Evolutionary conservation across 2,113 vertebrate species (phyloP).

Genomic region (Eretmochelys imbricata): DNA sequence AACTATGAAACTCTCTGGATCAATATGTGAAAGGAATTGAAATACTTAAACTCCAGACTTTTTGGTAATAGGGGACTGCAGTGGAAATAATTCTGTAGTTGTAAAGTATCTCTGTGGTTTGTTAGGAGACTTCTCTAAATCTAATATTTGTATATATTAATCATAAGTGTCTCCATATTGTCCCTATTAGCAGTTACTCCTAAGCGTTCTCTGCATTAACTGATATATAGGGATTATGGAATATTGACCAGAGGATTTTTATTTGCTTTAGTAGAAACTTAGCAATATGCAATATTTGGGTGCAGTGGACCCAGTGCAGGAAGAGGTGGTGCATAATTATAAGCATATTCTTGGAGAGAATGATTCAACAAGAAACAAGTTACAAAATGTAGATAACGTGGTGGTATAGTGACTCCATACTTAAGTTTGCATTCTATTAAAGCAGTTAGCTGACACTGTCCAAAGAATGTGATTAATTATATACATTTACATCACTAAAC

Average conservation of each 20-base stretch:
- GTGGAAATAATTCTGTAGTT: background rate
- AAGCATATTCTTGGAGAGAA: background rate
- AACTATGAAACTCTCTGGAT: background rate
- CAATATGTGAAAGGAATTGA: background rate
- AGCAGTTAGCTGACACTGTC: background rate
- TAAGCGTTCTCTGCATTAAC: background rate
- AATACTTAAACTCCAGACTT: background rate
- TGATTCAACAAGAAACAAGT: background rate
- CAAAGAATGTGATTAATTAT: background rate
- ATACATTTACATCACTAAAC: background rate
- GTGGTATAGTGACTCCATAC: background rate
- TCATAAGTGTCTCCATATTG: background rate
- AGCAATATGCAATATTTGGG: background rate
- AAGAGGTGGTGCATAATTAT: background rate
- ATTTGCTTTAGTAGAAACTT: background rate
- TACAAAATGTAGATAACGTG: background rate
- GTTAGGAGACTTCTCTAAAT: background rate
- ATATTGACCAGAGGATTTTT: background rate
- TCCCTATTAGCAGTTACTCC: background rate
- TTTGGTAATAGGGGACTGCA: background rate
- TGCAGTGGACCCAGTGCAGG: background rate
- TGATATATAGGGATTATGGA: background rate
- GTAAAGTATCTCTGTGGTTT: background rate
- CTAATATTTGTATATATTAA: background rate
- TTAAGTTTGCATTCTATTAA: rapidly evolving